Base-by-base conservation (phyloP, 1,140 invertebrate genomes). In the Drosophila bipectinata region DNA sequence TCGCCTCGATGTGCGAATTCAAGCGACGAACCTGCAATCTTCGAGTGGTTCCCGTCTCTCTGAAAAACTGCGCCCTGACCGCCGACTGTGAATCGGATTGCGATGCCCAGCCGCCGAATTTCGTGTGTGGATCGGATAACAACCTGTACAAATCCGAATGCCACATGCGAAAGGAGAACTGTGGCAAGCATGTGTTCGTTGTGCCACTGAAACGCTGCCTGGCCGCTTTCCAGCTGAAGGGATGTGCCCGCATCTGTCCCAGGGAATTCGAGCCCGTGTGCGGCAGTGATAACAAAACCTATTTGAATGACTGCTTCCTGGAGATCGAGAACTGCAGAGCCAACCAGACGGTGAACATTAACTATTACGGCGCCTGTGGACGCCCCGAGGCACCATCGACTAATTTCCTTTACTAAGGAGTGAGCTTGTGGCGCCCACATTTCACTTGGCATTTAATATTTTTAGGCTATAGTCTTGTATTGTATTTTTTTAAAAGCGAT, bases 91-190 rank as follows among this genome's bases (percentile, higher is more conserved):
- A 97, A 77, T 93, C 95, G 45, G 94, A 95, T 76, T 96, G 96
- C 83, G 91, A 92, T 77, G 79, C 92, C 0, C 95, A 95, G 21
- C 94, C 95, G 10, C 93, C 94, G 52, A 94, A 95, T 64, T 97
- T 97, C 78, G 97, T 98, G 45, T 99, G 98, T 92, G 97, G 97
- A 24, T 98, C 96, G 5, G 97, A 99, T 91, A 97, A 97, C 88
- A 95, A 96, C 87, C 96, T 98, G 76, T 99, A 99, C 93, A 94
- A 95, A 76, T 98, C 97, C 91, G 96, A 97, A 91, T 99, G 98
- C 90, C 96, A 98, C 90, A 98, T 99, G 97, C 96, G 96, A 91
- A 95, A 95, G 87, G 95, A 96, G 91, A 98, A 98, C 92, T 98
- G 97, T 92, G 97, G 97, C 39, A 97, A 97, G 93, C 97, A 97